phyloP scores from a whole-genome alignment of 2,797 vertebrate genomes.

The Sebastes ruberrimus region DNA sequence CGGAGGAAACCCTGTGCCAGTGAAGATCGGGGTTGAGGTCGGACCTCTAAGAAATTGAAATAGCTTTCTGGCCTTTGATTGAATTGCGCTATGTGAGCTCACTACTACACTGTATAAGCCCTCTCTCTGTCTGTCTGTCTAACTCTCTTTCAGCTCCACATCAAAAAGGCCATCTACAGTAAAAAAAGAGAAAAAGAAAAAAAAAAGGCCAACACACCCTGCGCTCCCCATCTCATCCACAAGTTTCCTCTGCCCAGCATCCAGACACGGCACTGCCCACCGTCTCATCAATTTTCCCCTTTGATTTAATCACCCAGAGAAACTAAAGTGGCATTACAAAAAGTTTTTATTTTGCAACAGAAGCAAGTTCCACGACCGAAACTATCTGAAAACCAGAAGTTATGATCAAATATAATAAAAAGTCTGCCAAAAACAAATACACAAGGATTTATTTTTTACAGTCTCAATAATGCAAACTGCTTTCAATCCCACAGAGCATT shows the following conservation, averaged over 20 bases:
- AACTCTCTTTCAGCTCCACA: conserved; percentile 73
- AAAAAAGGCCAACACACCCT: conserved; percentile 43
- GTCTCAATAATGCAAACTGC: conserved; percentile 68
- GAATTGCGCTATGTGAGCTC: conserved; percentile 71
- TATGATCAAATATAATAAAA: neutral
- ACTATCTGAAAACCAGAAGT: conserved; percentile 3
- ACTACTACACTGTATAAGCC: conserved; percentile 38
- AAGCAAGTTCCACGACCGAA: conserved; percentile 37
- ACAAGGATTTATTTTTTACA: conserved; percentile 55
- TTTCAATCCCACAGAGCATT: conserved; percentile 82
- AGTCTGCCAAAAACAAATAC: conserved; percentile 54
- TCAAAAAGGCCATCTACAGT: conserved; percentile 78
- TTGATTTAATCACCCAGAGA: conserved; percentile 72
- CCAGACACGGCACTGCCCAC: conserved; percentile 60
- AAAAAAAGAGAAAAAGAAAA: neutral
- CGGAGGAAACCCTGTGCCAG: conserved; percentile 25
- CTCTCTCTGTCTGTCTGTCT: conserved; percentile 50
- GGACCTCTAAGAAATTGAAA: conserved; percentile 78
- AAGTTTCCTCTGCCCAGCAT: conserved; percentile 59
- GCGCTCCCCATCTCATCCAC: conserved; percentile 61
- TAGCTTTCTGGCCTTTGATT: conserved; percentile 77
- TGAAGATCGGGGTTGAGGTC: conserved; percentile 45
- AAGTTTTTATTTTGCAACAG: conserved; percentile 52
- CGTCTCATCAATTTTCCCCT: conserved; percentile 76
- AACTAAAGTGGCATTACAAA: conserved; percentile 60